Evolutionary conservation across 2,113 vertebrate species (phyloP).

Genomic region (Oenanthe oenanthe): DNA sequence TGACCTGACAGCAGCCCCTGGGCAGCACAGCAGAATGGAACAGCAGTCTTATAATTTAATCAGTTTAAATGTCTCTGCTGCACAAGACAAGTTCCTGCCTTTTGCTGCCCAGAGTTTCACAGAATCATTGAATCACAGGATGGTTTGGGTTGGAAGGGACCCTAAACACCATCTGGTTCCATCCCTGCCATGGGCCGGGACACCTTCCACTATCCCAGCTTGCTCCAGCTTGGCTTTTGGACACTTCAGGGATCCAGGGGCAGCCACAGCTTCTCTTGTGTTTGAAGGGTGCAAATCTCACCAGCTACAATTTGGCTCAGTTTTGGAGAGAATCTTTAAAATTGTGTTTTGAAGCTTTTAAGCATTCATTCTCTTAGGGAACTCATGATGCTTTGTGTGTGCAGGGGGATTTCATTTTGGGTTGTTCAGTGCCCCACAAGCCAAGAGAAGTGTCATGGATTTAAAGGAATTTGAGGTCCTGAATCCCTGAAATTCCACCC

Average conservation of each 20-base stretch:
- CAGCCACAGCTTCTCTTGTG: neutral
- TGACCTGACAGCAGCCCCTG: neutral
- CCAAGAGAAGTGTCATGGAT: accelerated
- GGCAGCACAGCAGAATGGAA: neutral
- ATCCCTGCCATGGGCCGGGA: neutral
- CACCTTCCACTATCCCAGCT: accelerated
- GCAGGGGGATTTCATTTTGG: neutral
- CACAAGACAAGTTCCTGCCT: neutral
- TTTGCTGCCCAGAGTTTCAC: neutral
- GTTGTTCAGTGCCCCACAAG: accelerated
- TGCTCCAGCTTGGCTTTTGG: neutral
- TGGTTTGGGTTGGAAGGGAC: neutral
- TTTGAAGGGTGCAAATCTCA: neutral
- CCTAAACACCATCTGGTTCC: neutral
- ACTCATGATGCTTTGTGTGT: neutral
- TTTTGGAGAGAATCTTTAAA: neutral
- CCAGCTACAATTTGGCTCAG: neutral
- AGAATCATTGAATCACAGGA: neutral
- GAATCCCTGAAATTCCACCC: neutral
- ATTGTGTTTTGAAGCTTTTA: neutral
- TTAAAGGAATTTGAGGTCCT: neutral
- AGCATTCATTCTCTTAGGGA: neutral
- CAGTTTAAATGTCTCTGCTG: neutral
- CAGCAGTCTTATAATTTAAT: neutral
- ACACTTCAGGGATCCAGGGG: neutral